These are phyloP conservation scores for Cataglyphis cursor DNA, from an alignment of 2,888 invertebrate genomes.

Conservation along the genomic window DNA sequence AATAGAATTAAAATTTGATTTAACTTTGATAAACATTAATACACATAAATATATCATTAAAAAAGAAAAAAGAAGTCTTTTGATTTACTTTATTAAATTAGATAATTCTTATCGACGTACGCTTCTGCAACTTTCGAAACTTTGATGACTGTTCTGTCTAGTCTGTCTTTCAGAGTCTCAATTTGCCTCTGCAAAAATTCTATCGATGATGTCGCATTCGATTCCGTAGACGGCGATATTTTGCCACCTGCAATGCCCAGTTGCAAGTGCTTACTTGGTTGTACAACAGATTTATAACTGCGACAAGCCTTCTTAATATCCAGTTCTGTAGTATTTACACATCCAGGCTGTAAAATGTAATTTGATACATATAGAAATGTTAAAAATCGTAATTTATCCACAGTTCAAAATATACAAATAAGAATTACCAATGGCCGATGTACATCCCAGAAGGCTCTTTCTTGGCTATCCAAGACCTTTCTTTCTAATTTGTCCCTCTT, in stretches of 20 bases:
- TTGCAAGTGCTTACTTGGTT: constrained; percentile 86
- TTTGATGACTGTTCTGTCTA: constrained; percentile 95
- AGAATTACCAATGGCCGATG: constrained; percentile 96
- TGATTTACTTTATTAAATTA: constrained; percentile 10
- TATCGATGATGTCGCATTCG: constrained; percentile 80
- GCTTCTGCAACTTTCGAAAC: constrained; percentile 98
- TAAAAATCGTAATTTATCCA: background rate
- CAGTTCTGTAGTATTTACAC: constrained; percentile 99
- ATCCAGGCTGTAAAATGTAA: constrained; percentile 93
- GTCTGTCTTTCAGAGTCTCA: constrained; percentile 91
- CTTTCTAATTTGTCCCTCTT: constrained; percentile 99
- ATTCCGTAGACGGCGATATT: constrained; percentile 88
- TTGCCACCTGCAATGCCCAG: constrained; percentile 88
- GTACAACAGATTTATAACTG: constrained; percentile 87
- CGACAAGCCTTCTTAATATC: constrained; percentile 98
- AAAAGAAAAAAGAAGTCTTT: background rate
- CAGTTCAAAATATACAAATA: background rate
- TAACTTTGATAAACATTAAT: constrained; percentile 16
- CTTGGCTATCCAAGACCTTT: constrained; percentile 99
- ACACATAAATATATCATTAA: background rate
- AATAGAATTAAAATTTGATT: background rate
- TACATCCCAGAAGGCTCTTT: constrained; percentile 99
- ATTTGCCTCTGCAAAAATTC: constrained; percentile 91
- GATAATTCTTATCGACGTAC: constrained; percentile 88
- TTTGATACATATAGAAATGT: background rate